These are phyloP conservation scores for Apeltes quadracus DNA, from an alignment of 2,113 vertebrate genomes.

Conservation along the genomic window DNA sequence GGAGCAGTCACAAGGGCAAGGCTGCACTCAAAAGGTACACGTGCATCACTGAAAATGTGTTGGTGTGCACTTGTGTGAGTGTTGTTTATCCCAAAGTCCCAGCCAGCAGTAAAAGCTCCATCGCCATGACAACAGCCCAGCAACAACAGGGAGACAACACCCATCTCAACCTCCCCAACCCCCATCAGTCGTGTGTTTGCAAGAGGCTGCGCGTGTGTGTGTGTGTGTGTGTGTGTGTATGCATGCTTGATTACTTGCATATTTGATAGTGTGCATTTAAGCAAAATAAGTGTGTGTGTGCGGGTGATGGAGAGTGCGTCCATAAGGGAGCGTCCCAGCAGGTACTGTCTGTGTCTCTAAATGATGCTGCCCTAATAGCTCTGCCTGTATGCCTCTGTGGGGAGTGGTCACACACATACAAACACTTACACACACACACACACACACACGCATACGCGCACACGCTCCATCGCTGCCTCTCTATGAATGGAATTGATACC, in stretches of 20 bases:
- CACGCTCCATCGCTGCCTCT: constrained; percentile 64
- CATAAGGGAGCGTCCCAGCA: constrained; percentile 67
- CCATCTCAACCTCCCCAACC: constrained; percentile 73
- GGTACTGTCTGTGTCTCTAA: constrained; percentile 54
- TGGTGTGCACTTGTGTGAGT: constrained; percentile 4
- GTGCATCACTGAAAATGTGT: constrained; percentile 27
- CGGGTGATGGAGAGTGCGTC: constrained; percentile 15
- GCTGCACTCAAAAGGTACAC: constrained; percentile 49
- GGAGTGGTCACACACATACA: constrained; percentile 44
- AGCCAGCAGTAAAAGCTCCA: constrained; percentile 70
- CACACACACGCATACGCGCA: constrained; percentile 17
- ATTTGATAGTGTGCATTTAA: constrained; percentile 60
- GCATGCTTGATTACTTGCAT: constrained; percentile 62
- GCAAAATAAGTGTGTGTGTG: constrained; percentile 36
- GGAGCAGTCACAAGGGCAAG: constrained; percentile 41
- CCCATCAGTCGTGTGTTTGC: constrained; percentile 64
- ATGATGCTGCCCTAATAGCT: constrained; percentile 62
- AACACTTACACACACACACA: constrained; percentile 12
- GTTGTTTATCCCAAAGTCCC: constrained; percentile 49
- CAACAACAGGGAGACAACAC: constrained; percentile 78
- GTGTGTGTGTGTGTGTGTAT: constrained; percentile 45
- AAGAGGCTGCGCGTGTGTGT: constrained; percentile 10
- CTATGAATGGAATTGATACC: constrained; percentile 91
- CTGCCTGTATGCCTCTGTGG: constrained; percentile 45
- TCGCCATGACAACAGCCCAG: constrained; percentile 80